A percentile compares a stretch with the other conserved stretches of the same genome.
Conservation (phyloP, 2,888 invertebrate species). For the Cerceris rybyensis region DNA sequence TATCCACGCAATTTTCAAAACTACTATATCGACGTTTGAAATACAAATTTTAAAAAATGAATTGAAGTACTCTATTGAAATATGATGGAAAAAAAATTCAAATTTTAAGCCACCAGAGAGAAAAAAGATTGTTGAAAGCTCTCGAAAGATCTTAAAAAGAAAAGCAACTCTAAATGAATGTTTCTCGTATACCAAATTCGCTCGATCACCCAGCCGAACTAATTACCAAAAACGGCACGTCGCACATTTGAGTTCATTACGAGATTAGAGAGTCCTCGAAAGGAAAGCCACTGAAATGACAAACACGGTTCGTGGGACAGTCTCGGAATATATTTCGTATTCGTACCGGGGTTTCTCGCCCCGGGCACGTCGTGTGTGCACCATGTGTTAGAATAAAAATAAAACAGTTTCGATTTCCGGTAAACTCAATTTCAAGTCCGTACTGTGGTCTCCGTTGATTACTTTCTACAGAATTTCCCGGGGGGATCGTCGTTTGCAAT, state of each 20-base stretch:
- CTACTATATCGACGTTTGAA: no score
- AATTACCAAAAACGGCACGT: neutral
- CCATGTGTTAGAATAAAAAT: slow-evolving; percentile 49
- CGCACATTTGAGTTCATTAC: slow-evolving; percentile 20
- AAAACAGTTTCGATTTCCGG: slow-evolving; percentile 21
- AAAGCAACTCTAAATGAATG: neutral
- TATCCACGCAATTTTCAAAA: no score
- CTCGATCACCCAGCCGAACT: neutral
- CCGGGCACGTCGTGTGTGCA: slow-evolving; percentile 7
- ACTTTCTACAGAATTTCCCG: neutral
- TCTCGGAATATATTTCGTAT: slow-evolving; percentile 11
- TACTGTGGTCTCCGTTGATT: slow-evolving; percentile 1
- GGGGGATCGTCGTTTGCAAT: neutral
- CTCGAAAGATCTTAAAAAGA: neutral
- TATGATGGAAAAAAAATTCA: no score
- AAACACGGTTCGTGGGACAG: slow-evolving; percentile 30
- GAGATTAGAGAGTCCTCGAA: slow-evolving; percentile 5
- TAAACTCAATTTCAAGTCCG: slow-evolving; percentile 5
- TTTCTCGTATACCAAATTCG: neutral
- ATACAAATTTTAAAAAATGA: no score
- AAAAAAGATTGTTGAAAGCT: no score
- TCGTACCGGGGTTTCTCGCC: slow-evolving; percentile 3
- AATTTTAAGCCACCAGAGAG: no score
- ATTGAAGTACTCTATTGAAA: no score
- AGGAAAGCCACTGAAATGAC: slow-evolving; percentile 32